Percentiles rank a stretch among this genome's conserved stretches.
Conservation (phyloP, 2,113 vertebrate species). For the Bos javanicus region DNA sequence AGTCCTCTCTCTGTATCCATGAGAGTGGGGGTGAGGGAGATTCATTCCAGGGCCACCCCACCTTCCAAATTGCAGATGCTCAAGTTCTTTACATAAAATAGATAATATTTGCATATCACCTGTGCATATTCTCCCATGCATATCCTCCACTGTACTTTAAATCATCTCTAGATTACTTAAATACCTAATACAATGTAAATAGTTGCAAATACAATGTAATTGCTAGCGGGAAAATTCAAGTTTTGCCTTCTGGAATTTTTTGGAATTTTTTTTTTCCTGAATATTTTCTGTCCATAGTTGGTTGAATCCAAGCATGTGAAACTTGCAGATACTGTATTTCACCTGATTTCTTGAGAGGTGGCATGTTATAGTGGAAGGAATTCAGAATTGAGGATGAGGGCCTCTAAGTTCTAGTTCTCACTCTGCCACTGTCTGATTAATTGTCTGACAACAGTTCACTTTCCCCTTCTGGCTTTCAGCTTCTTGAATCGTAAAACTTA, state of each 20-base stretch:
- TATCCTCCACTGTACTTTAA: background rate
- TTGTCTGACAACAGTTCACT: background rate
- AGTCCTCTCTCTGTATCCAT: background rate
- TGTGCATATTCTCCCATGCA: background rate
- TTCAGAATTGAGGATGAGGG: background rate
- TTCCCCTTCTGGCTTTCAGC: background rate
- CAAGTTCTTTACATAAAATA: background rate
- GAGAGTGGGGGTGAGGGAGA: background rate
- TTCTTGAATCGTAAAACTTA: constrained; percentile 6
- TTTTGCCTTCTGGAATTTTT: background rate
- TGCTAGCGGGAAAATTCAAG: background rate
- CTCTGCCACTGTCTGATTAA: background rate
- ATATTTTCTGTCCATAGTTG: background rate
- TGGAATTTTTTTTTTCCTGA: background rate
- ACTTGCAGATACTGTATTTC: background rate
- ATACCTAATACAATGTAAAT: background rate
- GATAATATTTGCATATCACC: background rate
- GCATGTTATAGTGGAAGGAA: background rate
- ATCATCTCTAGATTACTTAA: background rate
- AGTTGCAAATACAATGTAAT: background rate
- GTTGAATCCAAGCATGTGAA: background rate
- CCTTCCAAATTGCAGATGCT: background rate
- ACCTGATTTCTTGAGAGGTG: background rate
- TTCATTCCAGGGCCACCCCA: background rate
- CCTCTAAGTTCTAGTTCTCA: background rate